Evolutionary conservation across 2,888 invertebrate species (phyloP), one percentile per base, ranked within the genome.

Genomic region (Theodoxus fluviatilis): DNA sequence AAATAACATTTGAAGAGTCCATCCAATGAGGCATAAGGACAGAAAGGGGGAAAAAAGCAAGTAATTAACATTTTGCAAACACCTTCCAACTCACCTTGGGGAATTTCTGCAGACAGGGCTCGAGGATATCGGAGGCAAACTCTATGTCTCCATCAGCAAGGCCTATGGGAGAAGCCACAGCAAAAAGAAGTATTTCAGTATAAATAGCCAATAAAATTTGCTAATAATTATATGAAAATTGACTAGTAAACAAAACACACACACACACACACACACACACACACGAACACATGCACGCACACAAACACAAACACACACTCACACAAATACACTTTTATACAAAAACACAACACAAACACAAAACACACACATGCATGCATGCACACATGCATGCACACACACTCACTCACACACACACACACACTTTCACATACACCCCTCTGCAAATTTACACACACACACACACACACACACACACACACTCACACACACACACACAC

Each of bases 91-190:
- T 79, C 82, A 91, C 90, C 81, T 89, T 88, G 69, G 96, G 91
- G 88, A 94, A 92, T 65, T 91, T 90, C n/a, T 90, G 87, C 7
- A 87, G 74, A 76, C 88, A 84, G 4, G 86, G 86, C n/a, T 82
- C 76, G 25, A 95, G 89, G 28, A 96, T 92, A 75, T 90, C 89
- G 72, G 93, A 91, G 78, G 94, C 94, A 75, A 93, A 90, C 0
- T 89, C 89, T 52, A 94, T 87, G 86, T 97, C 94, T 0, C 94
- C 94, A 80, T 93, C 93, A 37, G 91, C 90, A 75, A 93, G 78
- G 71, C 87, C 87, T 87, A 73, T 9, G 75, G 75, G 43, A 33
- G 43, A 70, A 63, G 55, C 38, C 9, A 1, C 18, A 59, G 25
- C n/a, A n/a, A n/a, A n/a, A n/a, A n/a, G n/a, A n/a, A n/a, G n/a